These are phyloP conservation scores for Halcyon smyrnensis DNA, from an alignment of 2,797 vertebrate genomes.

Conservation along the genomic window DNA sequence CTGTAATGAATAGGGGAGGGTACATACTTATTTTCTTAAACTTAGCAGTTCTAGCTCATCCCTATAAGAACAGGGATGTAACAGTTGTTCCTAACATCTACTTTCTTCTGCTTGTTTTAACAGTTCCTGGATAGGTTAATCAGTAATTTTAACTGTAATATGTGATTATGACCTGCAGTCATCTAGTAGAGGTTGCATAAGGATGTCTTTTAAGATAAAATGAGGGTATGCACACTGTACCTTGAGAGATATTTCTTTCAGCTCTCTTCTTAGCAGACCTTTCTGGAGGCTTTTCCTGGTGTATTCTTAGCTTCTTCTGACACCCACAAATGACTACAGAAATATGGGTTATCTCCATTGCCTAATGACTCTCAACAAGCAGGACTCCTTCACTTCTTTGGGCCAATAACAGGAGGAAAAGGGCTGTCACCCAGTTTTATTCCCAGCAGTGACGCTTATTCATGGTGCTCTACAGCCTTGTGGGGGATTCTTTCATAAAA, in stretches of 20 bases:
- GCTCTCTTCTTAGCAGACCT: not conserved
- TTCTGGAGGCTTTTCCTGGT: constrained; percentile 26
- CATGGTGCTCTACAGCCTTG: not conserved
- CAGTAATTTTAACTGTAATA: not conserved
- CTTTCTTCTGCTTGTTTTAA: not conserved
- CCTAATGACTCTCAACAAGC: not conserved
- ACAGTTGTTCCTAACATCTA: not conserved
- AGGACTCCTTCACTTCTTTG: not conserved
- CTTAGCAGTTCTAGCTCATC: not conserved
- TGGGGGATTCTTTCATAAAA: not conserved
- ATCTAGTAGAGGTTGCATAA: not conserved
- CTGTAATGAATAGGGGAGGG: not conserved
- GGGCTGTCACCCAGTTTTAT: not conserved
- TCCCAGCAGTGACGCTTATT: rapidly evolving
- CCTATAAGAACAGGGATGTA: not conserved
- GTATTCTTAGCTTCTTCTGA: constrained; percentile 27
- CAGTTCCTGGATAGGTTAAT: not conserved
- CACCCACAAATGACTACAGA: not conserved
- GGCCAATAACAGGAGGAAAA: not conserved
- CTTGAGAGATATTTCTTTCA: not conserved
- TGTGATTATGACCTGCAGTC: not conserved
- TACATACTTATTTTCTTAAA: not conserved
- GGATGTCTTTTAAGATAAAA: not conserved
- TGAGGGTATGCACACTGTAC: rapidly evolving
- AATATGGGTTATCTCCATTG: not conserved